These are phyloP conservation scores for Drosophila hamatofila DNA, from an alignment of 2,888 invertebrate genomes.

Conservation along the genomic window DNA sequence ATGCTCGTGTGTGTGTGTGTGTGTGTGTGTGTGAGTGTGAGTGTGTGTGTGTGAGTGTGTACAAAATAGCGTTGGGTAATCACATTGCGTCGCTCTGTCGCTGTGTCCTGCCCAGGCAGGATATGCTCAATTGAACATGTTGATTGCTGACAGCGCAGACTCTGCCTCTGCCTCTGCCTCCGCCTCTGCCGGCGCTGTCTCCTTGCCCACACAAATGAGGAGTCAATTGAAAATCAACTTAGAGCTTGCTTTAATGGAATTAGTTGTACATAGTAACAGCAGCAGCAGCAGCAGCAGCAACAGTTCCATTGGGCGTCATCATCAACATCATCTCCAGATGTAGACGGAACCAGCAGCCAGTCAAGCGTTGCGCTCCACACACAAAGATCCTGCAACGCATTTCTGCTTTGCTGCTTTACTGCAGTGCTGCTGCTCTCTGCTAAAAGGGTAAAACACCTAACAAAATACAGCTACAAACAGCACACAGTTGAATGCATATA, in stretches of 20 bases:
- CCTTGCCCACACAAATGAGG: slow-evolving; percentile 65
- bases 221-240: slow-evolving; percentile 82
- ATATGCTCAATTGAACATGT: slow-evolving; percentile 82
- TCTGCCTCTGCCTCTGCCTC: slow-evolving; percentile 15
- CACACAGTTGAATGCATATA: no score
- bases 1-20: neutral
- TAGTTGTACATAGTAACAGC: slow-evolving; percentile 66
- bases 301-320: slow-evolving; percentile 16
- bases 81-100: slow-evolving; percentile 67
- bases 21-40: neutral
- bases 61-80: slow-evolving; percentile 73
- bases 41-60: slow-evolving; percentile 47
- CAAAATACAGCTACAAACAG: neutral
- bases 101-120: slow-evolving; percentile 68
- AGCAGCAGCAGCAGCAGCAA: slow-evolving; percentile 9
- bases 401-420: slow-evolving; percentile 22
- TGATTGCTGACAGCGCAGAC: slow-evolving; percentile 76
- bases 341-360: slow-evolving; percentile 43
- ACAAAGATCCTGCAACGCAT: slow-evolving; percentile 30
- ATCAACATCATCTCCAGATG: slow-evolving; percentile 35
- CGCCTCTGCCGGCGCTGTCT: neutral
- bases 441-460: no score
- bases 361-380: slow-evolving; percentile 27
- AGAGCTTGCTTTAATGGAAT: slow-evolving; percentile 81
- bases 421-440: neutral